Base-by-base conservation (phyloP, 2,113 vertebrate genomes). In the Upupa epops region DNA sequence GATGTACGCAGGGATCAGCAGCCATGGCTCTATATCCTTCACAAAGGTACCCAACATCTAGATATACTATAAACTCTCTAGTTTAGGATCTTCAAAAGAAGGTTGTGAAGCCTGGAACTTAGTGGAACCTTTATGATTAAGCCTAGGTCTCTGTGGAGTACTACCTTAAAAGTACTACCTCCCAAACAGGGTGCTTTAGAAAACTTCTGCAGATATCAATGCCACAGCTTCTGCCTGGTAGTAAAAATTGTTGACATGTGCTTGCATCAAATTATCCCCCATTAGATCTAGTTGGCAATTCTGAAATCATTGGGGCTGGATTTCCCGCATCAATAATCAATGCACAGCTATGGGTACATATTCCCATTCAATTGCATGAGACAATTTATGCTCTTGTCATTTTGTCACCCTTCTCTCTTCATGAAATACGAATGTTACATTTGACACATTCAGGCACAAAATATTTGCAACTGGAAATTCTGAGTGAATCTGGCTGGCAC, bases 81-180 rank as follows among this genome's bases (percentile, higher is more conserved):
- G 12, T 8, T 81, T 34, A 78, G 16, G 20, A 22, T 17, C 18
- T 78, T 60, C 72, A 48, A 60, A 75, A 12, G 40, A 7, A 59
- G 1, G 3, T 15, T 0, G 0, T 26, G 6, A 11, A 42, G 21
- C 22, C 91, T 36, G 52, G 54, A 37, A 49, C 8, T 60, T 68
- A 17, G 25, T 60, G 34, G 11, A 54, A 8, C 10, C 6, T 5
- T 71, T 68, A n/a, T 31, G 54, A 61, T 28, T 78, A 73, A 89
- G 8, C 3, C 34, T 36, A 78, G 21, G 29, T 2, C 6, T 48
- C 32, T 37, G 5, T n/a, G 7, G 16, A 72, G 4, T 11, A 8
- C 56, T 82, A 13, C 17, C 60, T 81, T 72, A 69, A 15, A 92
- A 32, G 19, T n/a, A 26, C 16, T 61, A 9, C 17, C 9, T 65